Percentiles rank a stretch among this genome's conserved stretches.
Evolutionary conservation across 2,113 vertebrate genomes (phyloP).

Genomic region (Aythya baeri): DNA sequence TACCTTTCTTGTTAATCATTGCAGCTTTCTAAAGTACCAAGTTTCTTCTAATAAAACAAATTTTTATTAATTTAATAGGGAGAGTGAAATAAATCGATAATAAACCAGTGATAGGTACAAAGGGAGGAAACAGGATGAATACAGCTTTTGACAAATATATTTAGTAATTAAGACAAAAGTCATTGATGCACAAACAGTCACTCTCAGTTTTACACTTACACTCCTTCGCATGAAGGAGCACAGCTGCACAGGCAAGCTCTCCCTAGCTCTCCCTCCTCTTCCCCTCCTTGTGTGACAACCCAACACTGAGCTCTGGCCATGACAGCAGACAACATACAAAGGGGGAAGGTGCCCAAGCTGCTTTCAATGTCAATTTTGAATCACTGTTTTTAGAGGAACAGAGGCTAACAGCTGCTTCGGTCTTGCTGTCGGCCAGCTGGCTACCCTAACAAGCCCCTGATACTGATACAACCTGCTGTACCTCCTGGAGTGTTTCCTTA

Average conservation of each 20-base stretch:
- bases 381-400: accelerated
- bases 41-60: background rate
- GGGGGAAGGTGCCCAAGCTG: background rate
- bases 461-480: background rate
- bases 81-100: background rate
- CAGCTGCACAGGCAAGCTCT: background rate
- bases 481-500: background rate
- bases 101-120: background rate
- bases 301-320: background rate
- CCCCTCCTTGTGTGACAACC: background rate
- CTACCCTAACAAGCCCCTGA: background rate
- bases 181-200: accelerated
- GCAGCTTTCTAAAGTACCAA: background rate
- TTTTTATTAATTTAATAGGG: background rate
- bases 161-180: background rate
- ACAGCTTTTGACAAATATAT: background rate
- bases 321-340: background rate
- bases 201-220: background rate
- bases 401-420: background rate
- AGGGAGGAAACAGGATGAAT: background rate
- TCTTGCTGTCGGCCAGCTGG: background rate
- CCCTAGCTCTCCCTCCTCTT: background rate
- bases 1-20: background rate
- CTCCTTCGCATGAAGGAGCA: background rate
- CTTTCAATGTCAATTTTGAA: accelerated